phyloP scores from a whole-genome alignment of 2,113 vertebrate genomes.

The Strigops habroptila region DNA sequence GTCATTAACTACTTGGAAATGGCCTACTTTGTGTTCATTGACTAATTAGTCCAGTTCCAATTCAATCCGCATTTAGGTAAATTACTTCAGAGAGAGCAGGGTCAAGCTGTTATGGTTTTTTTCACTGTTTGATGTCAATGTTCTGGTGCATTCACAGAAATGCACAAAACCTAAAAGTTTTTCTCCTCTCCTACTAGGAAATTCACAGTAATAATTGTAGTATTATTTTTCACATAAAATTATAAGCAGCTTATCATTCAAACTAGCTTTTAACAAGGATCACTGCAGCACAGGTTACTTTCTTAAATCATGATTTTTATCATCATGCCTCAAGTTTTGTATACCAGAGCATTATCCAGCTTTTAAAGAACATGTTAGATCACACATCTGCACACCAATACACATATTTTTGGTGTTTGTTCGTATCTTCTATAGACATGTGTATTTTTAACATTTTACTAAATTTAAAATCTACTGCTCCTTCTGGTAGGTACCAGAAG shows the following conservation, averaged over 20 bases:
- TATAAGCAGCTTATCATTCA: background rate
- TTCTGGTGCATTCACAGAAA: background rate
- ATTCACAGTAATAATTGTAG: background rate
- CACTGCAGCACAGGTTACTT: background rate
- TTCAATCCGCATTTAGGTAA: slow-evolving; percentile 22
- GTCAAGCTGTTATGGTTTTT: background rate
- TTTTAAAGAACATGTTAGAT: background rate
- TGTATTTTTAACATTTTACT: background rate
- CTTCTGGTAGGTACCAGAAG: background rate
- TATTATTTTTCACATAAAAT: background rate
- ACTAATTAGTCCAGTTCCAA: slow-evolving; percentile 22
- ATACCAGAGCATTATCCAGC: background rate
- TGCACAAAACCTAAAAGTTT: background rate
- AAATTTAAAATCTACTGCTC: background rate
- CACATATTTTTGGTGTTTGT: background rate
- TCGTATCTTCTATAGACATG: background rate
- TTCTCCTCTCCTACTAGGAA: background rate
- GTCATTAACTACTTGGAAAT: background rate
- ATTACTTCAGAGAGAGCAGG: background rate
- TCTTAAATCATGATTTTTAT: background rate
- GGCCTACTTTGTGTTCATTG: background rate
- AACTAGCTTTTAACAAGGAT: background rate
- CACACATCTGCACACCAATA: background rate
- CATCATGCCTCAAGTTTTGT: background rate
- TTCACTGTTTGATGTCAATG: background rate